Base-by-base conservation (phyloP, 2,888 invertebrate genomes). In the Amphipyra tragopoginis region DNA sequence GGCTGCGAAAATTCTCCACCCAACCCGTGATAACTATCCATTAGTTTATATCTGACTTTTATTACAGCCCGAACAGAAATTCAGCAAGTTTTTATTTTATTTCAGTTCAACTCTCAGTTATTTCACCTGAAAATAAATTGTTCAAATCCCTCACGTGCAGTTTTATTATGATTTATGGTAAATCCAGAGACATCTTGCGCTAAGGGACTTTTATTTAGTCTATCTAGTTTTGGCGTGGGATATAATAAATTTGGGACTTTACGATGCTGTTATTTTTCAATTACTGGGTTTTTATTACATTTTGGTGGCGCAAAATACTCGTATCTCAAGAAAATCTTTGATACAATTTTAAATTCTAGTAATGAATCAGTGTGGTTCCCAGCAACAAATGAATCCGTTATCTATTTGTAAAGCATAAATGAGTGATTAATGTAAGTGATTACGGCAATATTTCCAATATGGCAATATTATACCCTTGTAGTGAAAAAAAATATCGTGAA, bases 151-250 rank as follows among this genome's bases (percentile, higher is more conserved):
- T 75, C 77, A 79, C 73, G 76, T 71, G 76, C 73, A 71, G 67
- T 79, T 72, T 76, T 77, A 77, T 75, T 76, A 76, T 78, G 79
- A 79, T 78, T 79, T 75, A 77, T 78, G 67, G 62, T 62, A 71
- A 75, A 78, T 65, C 62, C 54, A 65, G 62, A 66, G 65, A 78
- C 70, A 77, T 69, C 63, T 61, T 42, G 70, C 52, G 60, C 54
- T 70, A 54, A 54, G 61, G 63, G 64, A 66, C 42, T 63, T 72
- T 64, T 69, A 72, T 75, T 72, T 62, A 65, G 71, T 61, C 49
- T 38, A 47, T 36, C 61, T 75, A 71, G 71, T 65, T 73, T 63
- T 38, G 42, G 42, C 44, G 44, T 34, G 36, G 51, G 52, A 13
- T 52, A 58, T 60, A 74, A 77, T 70, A 77, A 66, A 62, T 71